phyloP scores from a whole-genome alignment of 2,113 vertebrate genomes.

The Centrocercus urophasianus region DNA sequence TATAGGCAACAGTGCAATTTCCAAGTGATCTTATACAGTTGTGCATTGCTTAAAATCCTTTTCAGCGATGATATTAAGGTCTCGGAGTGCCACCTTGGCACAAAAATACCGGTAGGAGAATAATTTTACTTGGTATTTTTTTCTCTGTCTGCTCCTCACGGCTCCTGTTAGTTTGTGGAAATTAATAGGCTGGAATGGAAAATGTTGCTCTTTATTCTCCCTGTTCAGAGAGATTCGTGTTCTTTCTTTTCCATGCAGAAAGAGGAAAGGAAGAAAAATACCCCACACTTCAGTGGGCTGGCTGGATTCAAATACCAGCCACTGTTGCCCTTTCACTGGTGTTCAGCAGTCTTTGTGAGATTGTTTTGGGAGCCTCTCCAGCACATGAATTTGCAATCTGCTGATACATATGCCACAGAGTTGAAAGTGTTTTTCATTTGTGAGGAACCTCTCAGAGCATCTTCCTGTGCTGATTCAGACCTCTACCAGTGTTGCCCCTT shows the following conservation, averaged over 20 bases:
- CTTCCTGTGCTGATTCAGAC: constrained; percentile 19
- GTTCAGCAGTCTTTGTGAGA: constrained; percentile 26
- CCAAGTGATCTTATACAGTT: constrained; percentile 4
- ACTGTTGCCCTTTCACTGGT: constrained; percentile 54
- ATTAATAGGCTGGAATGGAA: constrained; percentile 44
- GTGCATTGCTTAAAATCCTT: constrained; percentile 32
- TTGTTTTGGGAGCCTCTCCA: constrained; percentile 55
- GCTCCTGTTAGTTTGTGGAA: constrained; percentile 29
- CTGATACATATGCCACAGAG: constrained; percentile 42
- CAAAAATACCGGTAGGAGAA: constrained; percentile 40
- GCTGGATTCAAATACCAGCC: constrained; percentile 51
- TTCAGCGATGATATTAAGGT: constrained; percentile 27
- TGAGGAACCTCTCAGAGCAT: constrained; percentile 30
- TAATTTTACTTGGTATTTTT: background rate
- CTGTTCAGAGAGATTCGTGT: background rate
- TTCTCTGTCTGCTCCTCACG: background rate
- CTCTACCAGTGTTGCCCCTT: background rate
- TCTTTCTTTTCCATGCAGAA: constrained; percentile 32
- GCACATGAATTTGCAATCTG: constrained; percentile 65
- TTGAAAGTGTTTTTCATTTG: constrained; percentile 28
- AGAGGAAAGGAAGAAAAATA: background rate
- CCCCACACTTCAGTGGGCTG: constrained; percentile 43
- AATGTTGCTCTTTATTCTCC: constrained; percentile 31
- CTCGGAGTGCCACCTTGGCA: background rate
- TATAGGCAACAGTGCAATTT: background rate